Percentiles rank a stretch among this genome's conserved stretches.
phyloP scores from a whole-genome alignment of 1,140 invertebrate genomes.

The Drosophila dunni region DNA sequence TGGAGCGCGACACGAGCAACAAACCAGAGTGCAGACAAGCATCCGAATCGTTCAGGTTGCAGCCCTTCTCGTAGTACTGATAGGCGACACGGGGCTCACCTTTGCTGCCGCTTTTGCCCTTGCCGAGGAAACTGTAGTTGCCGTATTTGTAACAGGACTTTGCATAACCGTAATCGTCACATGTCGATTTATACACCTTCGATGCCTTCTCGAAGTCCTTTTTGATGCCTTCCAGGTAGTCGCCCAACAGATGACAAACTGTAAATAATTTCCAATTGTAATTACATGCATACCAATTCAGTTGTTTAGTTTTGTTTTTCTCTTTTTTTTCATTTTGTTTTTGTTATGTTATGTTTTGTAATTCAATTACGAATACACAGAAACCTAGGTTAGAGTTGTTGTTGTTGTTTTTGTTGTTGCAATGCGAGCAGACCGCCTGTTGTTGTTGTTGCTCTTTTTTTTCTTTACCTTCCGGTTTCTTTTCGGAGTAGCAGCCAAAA shows the following conservation, averaged over 20 bases:
- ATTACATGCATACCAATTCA: slow-evolving; percentile 1
- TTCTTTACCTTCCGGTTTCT: slow-evolving; percentile 90
- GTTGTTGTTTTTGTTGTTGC: slow-evolving; percentile 27
- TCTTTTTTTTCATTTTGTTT: slow-evolving; percentile 2
- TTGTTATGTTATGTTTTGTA: slow-evolving; percentile 49
- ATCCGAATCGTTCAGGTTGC: slow-evolving; percentile 88
- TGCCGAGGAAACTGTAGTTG: slow-evolving; percentile 88
- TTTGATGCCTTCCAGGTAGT: slow-evolving; percentile 93
- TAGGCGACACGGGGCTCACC: slow-evolving; percentile 86
- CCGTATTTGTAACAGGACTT: slow-evolving; percentile 95
- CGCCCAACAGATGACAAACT: slow-evolving; percentile 96
- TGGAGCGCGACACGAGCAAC: slow-evolving; percentile 87
- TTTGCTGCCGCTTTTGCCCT: slow-evolving; percentile 86
- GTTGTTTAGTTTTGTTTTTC: not conserved
- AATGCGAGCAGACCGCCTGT: slow-evolving; percentile 31
- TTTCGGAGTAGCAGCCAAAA: slow-evolving; percentile 94
- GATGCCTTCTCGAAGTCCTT: slow-evolving; percentile 91
- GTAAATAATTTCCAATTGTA: slow-evolving; percentile 5
- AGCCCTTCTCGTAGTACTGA: slow-evolving; percentile 92
- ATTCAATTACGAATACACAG: slow-evolving; percentile 49
- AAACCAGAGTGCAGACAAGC: slow-evolving; percentile 92
- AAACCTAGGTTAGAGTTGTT: slow-evolving; percentile 65
- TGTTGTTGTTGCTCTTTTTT: slow-evolving; percentile 54
- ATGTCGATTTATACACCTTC: slow-evolving; percentile 92
- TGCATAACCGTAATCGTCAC: slow-evolving; percentile 91